Conservation (phyloP, 2,888 invertebrate genomes). For the Seira sanloemensis region DNA sequence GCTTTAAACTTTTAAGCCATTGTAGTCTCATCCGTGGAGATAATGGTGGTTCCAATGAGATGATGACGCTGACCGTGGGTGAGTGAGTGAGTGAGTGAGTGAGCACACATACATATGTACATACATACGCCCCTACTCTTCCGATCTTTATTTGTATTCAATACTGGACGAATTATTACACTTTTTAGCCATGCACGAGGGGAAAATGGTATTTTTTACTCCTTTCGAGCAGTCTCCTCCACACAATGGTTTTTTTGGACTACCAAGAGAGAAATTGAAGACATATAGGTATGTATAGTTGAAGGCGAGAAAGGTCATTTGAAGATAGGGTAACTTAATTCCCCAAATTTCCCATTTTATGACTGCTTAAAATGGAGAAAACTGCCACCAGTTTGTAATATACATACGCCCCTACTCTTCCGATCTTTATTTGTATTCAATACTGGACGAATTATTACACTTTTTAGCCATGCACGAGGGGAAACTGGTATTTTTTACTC, state of each 20-base stretch:
- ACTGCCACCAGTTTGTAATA: neutral
- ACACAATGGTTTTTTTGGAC: too few relatives aligned
- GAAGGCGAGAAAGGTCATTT: neutral
- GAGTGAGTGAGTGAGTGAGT: too few relatives aligned
- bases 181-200: too few relatives aligned
- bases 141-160: neutral
- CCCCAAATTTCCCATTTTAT: neutral
- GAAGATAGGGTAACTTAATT: too few relatives aligned
- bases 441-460: too few relatives aligned
- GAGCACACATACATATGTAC: too few relatives aligned
- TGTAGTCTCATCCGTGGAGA: neutral
- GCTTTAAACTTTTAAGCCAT: neutral
- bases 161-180: too few relatives aligned
- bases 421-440: neutral
- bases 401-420: neutral
- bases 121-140: too few relatives aligned
- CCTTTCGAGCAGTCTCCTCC: too few relatives aligned
- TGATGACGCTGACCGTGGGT: neutral
- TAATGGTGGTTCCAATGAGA: neutral
- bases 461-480: too few relatives aligned
- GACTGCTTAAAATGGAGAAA: too few relatives aligned
- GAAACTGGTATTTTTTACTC: neutral
- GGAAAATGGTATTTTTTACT: neutral
- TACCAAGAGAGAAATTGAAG: too few relatives aligned
- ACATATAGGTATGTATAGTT: neutral